A percentile compares a stretch with the other conserved stretches of the same genome.
Evolutionary conservation across 2,888 invertebrate species (phyloP).

Genomic region (Melieria picta): DNA sequence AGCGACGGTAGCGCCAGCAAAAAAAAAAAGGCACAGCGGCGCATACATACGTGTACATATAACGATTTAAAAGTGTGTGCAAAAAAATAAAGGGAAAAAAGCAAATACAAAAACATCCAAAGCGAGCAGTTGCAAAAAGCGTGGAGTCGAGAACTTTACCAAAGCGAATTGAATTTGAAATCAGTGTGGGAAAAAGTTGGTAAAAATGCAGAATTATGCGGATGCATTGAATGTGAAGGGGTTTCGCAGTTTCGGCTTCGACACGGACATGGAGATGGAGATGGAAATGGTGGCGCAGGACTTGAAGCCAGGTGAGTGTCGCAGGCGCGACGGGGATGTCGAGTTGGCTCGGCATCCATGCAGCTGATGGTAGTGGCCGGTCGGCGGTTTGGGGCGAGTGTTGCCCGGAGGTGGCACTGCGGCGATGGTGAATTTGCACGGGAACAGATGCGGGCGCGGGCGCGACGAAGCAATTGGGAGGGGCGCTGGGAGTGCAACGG

Average conservation of each 20-base stretch:
- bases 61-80: neutral
- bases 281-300: slow-evolving; percentile 54
- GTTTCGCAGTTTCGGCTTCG: slow-evolving; percentile 64
- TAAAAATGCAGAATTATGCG: slow-evolving; percentile 59
- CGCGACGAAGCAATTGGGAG: too few relatives aligned
- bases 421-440: neutral
- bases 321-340: too few relatives aligned
- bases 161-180: too few relatives aligned
- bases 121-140: too few relatives aligned
- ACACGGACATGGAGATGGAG: slow-evolving; percentile 65
- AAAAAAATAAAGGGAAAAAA: slow-evolving; percentile 16
- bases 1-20: neutral
- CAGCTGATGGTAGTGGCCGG: neutral
- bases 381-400: neutral
- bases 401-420: neutral
- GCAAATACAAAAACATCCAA: slow-evolving; percentile 5
- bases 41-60: neutral
- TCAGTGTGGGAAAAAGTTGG: too few relatives aligned
- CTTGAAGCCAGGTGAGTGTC: slow-evolving; percentile 48
- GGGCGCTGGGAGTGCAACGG: too few relatives aligned
- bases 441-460: neutral
- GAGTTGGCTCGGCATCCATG: too few relatives aligned
- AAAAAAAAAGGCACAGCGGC: slow-evolving; percentile 3
- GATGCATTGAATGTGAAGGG: slow-evolving; percentile 61
- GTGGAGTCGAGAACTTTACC: too few relatives aligned